A percentile compares a stretch with the other conserved stretches of the same genome.
Evolutionary conservation across 1,140 invertebrate species (phyloP).

Genomic region (Aphidius gifuensis): DNA sequence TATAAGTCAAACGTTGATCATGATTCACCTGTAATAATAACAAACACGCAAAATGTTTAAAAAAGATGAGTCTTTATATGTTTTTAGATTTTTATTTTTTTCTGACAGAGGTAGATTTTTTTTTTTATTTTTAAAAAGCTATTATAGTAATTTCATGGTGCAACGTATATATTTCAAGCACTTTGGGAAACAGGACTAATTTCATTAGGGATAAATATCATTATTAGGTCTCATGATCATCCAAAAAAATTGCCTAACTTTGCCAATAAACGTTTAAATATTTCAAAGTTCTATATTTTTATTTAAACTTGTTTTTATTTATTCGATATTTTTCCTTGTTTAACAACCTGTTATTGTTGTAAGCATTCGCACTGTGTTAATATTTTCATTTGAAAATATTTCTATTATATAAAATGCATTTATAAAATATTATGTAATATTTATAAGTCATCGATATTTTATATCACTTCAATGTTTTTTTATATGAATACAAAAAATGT

Average conservation of each 20-base stretch:
- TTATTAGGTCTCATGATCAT: constrained; percentile 44
- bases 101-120: too few species aligned
- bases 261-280: constrained; percentile 19
- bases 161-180: constrained; percentile 40
- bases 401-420: too few species aligned
- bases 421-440: too few species aligned
- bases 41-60: constrained; percentile 4
- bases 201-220: constrained; percentile 53
- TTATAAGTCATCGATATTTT: too few species aligned
- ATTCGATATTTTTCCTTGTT: too few species aligned
- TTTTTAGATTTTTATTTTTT: not conserved
- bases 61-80: constrained; percentile 5
- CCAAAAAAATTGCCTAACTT: constrained; percentile 39
- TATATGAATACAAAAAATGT: too few species aligned
- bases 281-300: not conserved
- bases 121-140: constrained; percentile 16
- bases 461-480: too few species aligned
- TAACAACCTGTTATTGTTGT: not conserved
- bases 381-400: too few species aligned
- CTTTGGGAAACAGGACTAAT: constrained; percentile 43
- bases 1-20: too few species aligned
- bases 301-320: too few species aligned
- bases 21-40: too few species aligned
- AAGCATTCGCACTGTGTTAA: too few species aligned
- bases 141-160: constrained; percentile 50